Evolutionary conservation across 2,113 vertebrate genomes (phyloP), one percentile per base, ranked within the genome.

Genomic region (Noturus placidus): DNA sequence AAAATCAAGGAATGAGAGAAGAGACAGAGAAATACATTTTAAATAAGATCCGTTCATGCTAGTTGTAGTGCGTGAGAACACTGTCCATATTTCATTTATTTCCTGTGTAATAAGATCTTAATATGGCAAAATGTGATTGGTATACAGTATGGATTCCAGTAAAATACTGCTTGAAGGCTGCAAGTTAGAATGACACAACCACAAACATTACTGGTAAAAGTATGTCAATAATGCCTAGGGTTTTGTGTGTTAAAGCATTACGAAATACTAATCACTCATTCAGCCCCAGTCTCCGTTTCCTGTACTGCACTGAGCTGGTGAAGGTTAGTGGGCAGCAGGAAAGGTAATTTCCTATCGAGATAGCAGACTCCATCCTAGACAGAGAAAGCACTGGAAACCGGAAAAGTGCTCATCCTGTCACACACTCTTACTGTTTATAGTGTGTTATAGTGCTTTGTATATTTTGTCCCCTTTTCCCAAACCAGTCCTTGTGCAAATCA

Each of bases 301-400:
- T 57, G 9, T 11, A 52, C 57, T 42, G 50, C 63, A 19, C 85
- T 35, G 78, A 81, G 46, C 1, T 81, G 25, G n/a, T 70, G 33
- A 56, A 87, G 83, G 70, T 72, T 61, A 69, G 50, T 13, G 76
- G 86, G 81, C 76, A 89, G 69, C 46, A 82, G 86, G 33, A 82
- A 82, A 83, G 30, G 56, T 70, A 38, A 57, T 52, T 87, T 89
- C 86, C 86, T 82, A 38, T 83, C 76, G 59, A n/a, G 69, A 77
- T 35, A 76, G 67, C 33, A 63, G 33, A 70, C 67, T 87, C 77
- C 84, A 67, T 79, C 63, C 67, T 78, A 69, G 11, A 72, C n/a
- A 78, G 59, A 76, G 88, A 86, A 88, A 57, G 17, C 33, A 35
- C 30, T 25, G 38, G 38, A 50, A 46, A 83, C 59, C 33, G 50